phyloP scores from a whole-genome alignment of 2,888 invertebrate genomes.

The Petrolisthes manimaculis region DNA sequence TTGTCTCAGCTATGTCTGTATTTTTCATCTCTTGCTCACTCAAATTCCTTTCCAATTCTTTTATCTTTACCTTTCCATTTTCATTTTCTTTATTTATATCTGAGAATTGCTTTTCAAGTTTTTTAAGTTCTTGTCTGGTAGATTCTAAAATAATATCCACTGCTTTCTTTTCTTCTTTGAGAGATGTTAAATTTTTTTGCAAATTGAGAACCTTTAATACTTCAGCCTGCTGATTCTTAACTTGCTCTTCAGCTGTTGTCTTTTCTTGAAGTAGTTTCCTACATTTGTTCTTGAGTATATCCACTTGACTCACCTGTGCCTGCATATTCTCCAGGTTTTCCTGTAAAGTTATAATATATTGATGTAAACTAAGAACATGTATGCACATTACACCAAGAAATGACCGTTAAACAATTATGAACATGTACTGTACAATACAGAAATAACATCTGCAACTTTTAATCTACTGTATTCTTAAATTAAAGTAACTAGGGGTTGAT shows the following conservation, averaged over 20 bases:
- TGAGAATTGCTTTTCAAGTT: slow-evolving; percentile 30
- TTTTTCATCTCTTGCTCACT: slow-evolving; percentile 21
- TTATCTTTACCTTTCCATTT: neutral
- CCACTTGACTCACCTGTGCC: slow-evolving; percentile 58
- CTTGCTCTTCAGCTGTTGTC: slow-evolving; percentile 37
- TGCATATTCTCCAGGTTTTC: slow-evolving; percentile 57
- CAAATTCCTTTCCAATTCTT: neutral
- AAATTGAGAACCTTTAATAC: slow-evolving; percentile 31
- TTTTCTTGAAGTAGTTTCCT: slow-evolving; percentile 59
- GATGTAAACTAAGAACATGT: too few species aligned
- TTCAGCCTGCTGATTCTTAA: slow-evolving; percentile 35
- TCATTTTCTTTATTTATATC: slow-evolving; percentile 19
- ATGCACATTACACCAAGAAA: too few species aligned
- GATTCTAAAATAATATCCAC: slow-evolving; percentile 51
- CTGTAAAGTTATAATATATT: slow-evolving; percentile 23
- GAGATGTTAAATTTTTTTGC: slow-evolving; percentile 30
- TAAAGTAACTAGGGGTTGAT: too few species aligned
- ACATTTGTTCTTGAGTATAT: slow-evolving; percentile 58
- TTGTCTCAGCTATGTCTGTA: neutral
- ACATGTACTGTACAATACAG: too few species aligned
- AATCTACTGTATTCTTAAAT: too few species aligned
- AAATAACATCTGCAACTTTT: too few species aligned
- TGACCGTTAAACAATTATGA: too few species aligned
- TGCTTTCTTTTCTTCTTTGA: slow-evolving; percentile 62
- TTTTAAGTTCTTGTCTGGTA: slow-evolving; percentile 34